A percentile compares a stretch with the other conserved stretches of the same genome.
phyloP scores from a whole-genome alignment of 2,888 invertebrate genomes.

The Spatulosminthurus flaviceps region DNA sequence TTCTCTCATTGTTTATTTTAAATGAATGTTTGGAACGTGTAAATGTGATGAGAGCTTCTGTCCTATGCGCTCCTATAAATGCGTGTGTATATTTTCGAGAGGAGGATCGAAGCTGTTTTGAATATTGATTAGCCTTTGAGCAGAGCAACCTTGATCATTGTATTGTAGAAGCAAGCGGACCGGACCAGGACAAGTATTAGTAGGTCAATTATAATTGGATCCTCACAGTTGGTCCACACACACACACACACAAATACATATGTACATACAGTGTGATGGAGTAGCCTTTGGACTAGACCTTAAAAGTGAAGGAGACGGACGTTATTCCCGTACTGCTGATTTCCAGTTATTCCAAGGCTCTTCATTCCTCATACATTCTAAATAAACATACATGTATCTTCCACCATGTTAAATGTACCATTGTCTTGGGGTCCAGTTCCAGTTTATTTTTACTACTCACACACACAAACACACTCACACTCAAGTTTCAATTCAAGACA shows the following conservation, averaged over 20 bases:
- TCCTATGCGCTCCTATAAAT: slow-evolving; percentile 18
- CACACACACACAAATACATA: too few relatives aligned
- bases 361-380: not conserved
- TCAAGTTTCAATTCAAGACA: not conserved
- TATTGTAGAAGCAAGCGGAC: slow-evolving; percentile 40
- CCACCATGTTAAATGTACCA: not conserved
- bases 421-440: slow-evolving; percentile 8
- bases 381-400: too few relatives aligned
- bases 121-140: slow-evolving; percentile 41
- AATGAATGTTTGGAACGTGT: not conserved
- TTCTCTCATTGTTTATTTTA: not conserved
- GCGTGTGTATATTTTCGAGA: not conserved
- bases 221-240: too few relatives aligned
- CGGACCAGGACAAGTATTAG: slow-evolving; percentile 58
- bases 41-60: slow-evolving; percentile 37
- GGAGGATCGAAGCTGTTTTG: slow-evolving; percentile 13
- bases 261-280: too few relatives aligned
- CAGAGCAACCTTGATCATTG: slow-evolving; percentile 44
- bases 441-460: not conserved
- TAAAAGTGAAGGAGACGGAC: not conserved
- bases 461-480: not conserved
- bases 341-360: slow-evolving; percentile 18
- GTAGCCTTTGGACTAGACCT: slow-evolving; percentile 5
- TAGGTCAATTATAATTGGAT: slow-evolving; percentile 62
- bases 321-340: not conserved